Evolutionary conservation across 2,888 invertebrate genomes (phyloP), one percentile per base, ranked within the genome.

Genomic region (Cheilosia grossa): DNA sequence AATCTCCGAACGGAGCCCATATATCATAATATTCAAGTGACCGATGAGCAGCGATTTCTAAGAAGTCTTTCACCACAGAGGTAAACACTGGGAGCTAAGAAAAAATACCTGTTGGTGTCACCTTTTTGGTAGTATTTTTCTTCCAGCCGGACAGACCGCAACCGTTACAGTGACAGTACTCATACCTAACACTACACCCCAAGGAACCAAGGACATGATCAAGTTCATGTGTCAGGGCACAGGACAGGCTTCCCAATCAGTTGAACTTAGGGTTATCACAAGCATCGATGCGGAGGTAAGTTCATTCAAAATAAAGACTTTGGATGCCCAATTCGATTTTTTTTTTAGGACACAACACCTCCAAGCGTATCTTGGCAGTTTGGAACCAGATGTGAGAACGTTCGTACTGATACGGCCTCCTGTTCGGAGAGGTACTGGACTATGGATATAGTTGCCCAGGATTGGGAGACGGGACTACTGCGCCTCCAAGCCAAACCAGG

Each of bases 371-470:
- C 93, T 2, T 95, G 95, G 92, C 93, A 91, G 73, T 95, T 94
- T 91, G 94, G 94, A 82, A 94, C 94, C 17, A 93, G 94, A 75
- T 95, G 95, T 87, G 92, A 94, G 5, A 88, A 87, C 53, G 82
- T 89, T 3, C 86, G 88, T 0, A 93, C 94, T 0, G 89, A 90
- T 24, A 82, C 88, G 1, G 93, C 94, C 67, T 91, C 91, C 24
- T 97, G 97, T 89, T 93, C 93, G 0, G 94, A 94, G 87, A 93
- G 94, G 64, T 92, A 93, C 49, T 97, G 97, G 97, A 95, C 94
- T 6, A 92, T 95, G 1, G 95, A 95, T 75, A 92, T 96, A 17
- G 93, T 93, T 0, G 94, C 95, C 1, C 94, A 94, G 88, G 96
- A 97, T 89, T 91, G 92, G 80, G 92, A 93, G 58, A 94, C 95